Evolutionary conservation across 2,113 vertebrate species (phyloP).

Genomic region (Xyliphius kryptos): DNA sequence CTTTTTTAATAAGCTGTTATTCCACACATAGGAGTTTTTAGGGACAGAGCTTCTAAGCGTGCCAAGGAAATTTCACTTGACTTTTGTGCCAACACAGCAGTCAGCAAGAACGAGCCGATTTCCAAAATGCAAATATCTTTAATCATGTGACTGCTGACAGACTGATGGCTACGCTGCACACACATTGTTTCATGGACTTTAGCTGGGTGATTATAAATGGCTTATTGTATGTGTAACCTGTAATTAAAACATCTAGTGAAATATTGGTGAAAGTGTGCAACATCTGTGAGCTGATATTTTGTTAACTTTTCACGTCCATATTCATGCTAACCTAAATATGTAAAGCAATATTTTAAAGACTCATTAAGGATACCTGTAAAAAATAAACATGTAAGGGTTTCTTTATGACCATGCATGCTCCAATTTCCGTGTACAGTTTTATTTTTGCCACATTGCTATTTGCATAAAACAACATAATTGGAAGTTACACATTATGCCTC

Average conservation of each 20-base stretch:
- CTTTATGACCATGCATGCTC: conserved; percentile 18
- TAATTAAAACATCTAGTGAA: conserved; percentile 1
- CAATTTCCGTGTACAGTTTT: conserved; percentile 3
- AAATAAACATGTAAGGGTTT: conserved; percentile 7
- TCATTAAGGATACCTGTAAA: neutral
- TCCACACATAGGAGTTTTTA: neutral
- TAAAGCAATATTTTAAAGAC: conserved; percentile 8
- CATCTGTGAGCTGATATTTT: too few species aligned
- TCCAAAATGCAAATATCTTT: conserved; percentile 3
- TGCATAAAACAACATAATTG: conserved; percentile 2
- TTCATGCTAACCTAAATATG: too few species aligned
- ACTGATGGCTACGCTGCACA: neutral
- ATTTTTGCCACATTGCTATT: conserved; percentile 9
- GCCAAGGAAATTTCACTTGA: neutral
- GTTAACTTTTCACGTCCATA: too few species aligned
- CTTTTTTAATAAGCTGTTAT: conserved; percentile 12
- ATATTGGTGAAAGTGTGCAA: neutral
- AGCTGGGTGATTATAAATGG: neutral
- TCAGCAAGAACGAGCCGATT: neutral
- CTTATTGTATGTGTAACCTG: neutral
- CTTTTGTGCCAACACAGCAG: neutral
- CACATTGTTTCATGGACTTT: neutral
- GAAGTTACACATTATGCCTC: neutral
- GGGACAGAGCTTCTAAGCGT: neutral
- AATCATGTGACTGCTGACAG: neutral